Evolutionary conservation across 2,888 invertebrate species (phyloP).

Genomic region (Lasioglossum calceatum): DNA sequence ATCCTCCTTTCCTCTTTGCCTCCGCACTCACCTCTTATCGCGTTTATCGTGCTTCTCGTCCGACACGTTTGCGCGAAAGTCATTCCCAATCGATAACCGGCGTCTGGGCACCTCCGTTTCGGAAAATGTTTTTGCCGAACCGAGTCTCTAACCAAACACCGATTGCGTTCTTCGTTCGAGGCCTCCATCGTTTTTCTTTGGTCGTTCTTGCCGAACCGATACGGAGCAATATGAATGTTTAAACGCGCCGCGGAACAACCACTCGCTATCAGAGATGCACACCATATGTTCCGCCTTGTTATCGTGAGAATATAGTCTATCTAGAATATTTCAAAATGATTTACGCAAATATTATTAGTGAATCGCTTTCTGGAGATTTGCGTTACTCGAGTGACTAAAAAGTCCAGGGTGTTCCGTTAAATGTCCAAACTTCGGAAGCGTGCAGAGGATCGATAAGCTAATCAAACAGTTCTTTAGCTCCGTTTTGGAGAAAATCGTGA

Average conservation of each 20-base stretch:
- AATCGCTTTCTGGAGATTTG: neutral
- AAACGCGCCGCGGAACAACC: neutral
- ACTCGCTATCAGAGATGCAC: neutral
- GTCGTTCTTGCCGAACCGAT: neutral
- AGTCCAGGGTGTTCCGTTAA: neutral
- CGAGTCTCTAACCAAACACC: slow-evolving; percentile 21
- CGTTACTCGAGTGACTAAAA: neutral
- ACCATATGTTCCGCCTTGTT: neutral
- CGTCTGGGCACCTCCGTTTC: slow-evolving; percentile 60
- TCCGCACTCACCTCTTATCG: slow-evolving; percentile 62
- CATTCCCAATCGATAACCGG: slow-evolving; percentile 71
- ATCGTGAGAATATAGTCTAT: neutral
- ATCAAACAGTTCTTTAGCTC: neutral
- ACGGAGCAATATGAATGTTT: neutral
- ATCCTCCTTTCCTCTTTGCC: slow-evolving; percentile 31
- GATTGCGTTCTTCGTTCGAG: slow-evolving; percentile 29
- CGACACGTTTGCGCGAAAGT: slow-evolving; percentile 72
- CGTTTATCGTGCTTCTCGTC: slow-evolving; percentile 69
- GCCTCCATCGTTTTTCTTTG: neutral
- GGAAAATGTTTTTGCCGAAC: slow-evolving; percentile 50
- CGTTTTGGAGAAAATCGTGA: neutral
- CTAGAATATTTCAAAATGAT: neutral
- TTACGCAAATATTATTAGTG: no score
- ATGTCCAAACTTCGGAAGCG: neutral
- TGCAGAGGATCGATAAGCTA: neutral